Evolutionary conservation across 2,113 vertebrate species (phyloP).

Genomic region (Stegostoma tigrinum): DNA sequence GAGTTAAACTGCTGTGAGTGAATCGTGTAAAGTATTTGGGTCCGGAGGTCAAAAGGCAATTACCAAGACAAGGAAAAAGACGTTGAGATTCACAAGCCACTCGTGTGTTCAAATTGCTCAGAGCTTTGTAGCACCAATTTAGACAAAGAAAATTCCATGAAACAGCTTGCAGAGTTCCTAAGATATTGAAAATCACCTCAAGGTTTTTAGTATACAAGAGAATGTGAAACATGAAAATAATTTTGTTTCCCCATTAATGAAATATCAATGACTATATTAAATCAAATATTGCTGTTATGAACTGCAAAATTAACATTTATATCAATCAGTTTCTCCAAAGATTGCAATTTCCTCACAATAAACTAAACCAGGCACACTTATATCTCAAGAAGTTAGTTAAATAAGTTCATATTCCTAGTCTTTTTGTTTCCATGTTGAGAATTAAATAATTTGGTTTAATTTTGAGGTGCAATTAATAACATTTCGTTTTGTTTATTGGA

Average conservation of each 20-base stretch:
- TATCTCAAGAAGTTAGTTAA: not conserved
- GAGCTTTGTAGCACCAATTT: not conserved
- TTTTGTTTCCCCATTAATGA: not conserved
- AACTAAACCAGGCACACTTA: not conserved
- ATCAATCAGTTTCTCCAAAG: not conserved
- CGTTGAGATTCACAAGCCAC: not conserved
- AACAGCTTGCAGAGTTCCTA: not conserved
- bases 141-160: not conserved
- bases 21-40: not conserved
- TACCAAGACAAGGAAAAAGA: not conserved
- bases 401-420: not conserved
- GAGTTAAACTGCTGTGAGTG: not conserved
- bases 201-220: not conserved
- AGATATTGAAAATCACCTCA: not conserved
- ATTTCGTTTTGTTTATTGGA: not conserved
- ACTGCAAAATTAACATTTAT: not conserved
- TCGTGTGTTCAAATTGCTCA: not conserved
- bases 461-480: not conserved
- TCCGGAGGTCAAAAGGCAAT: not conserved
- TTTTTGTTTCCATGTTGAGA: not conserved
- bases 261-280: too few species aligned
- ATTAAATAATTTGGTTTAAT: not conserved
- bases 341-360: not conserved
- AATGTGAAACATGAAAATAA: not conserved
- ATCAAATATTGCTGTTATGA: not conserved